phyloP scores from a whole-genome alignment of 2,797 vertebrate species.

The Muraenolepis orangiensis region DNA sequence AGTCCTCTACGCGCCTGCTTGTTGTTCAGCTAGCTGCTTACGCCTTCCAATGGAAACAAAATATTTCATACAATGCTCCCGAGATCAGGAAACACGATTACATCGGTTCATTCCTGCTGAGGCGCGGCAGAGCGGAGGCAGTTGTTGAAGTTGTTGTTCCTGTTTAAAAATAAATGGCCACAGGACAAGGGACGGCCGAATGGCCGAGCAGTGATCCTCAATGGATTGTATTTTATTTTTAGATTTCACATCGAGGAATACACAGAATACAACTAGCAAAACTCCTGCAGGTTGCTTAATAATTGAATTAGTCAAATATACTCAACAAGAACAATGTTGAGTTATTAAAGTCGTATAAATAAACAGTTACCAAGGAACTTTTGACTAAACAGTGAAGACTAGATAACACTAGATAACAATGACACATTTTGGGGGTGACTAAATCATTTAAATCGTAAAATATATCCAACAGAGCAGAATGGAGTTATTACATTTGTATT shows the following conservation, averaged over 20 bases:
- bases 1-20: constrained; percentile 16
- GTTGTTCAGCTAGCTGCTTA: constrained; percentile 1
- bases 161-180: not conserved
- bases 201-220: not conserved
- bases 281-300: not conserved
- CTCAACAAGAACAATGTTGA: not conserved
- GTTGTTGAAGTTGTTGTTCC: not conserved
- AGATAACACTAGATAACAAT: not conserved
- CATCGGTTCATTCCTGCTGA: not conserved
- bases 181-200: not conserved
- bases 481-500: not conserved
- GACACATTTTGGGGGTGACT: not conserved
- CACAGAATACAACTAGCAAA: not conserved
- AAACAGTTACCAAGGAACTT: not conserved
- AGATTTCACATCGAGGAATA: not conserved
- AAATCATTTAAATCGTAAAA: not conserved
- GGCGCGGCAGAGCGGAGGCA: not conserved
- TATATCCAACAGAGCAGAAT: not conserved
- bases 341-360: not conserved
- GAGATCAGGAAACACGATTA: not conserved
- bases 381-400: not conserved
- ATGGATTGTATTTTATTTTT: not conserved
- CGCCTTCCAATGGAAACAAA: not conserved
- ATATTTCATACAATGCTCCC: not conserved
- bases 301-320: not conserved